Conservation (phyloP, 2,888 invertebrate genomes). For the Pollenia griseotomentosa region DNA sequence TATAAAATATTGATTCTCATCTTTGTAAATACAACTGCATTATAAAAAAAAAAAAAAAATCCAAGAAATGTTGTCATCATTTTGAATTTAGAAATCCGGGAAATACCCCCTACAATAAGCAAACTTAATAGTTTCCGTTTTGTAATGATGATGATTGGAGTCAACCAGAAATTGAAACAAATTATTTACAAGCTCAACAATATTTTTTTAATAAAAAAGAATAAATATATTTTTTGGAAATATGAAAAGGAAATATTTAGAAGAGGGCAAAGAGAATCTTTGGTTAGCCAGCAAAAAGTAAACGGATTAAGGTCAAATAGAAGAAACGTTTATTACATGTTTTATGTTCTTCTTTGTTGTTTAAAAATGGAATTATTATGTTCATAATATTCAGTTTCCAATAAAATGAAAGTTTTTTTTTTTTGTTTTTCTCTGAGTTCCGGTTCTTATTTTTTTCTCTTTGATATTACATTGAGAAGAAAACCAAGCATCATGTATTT, state of each 20-base stretch:
- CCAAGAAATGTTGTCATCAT: background rate
- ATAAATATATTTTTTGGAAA: background rate
- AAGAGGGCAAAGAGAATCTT: too few species aligned
- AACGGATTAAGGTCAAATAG: too few species aligned
- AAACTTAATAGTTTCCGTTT: constrained; percentile 60
- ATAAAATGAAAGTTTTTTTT: too few species aligned
- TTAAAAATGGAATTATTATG: too few species aligned
- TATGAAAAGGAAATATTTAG: background rate
- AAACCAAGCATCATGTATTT: too few species aligned
- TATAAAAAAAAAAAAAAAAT: constrained; percentile 23
- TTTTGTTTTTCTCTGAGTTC: too few species aligned
- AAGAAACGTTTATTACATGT: too few species aligned
- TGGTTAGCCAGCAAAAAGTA: too few species aligned
- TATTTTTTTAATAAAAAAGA: background rate
- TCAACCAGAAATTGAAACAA: constrained; percentile 17
- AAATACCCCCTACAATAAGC: constrained; percentile 51
- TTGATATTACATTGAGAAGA: too few species aligned
- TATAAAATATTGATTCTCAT: constrained; percentile 22
- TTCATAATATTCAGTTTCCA: too few species aligned
- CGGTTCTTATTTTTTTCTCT: too few species aligned
- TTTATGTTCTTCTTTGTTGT: too few species aligned
- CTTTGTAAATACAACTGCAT: background rate
- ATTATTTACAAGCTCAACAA: constrained; percentile 6
- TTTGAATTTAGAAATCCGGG: constrained; percentile 12
- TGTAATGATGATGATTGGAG: constrained; percentile 11